Percentiles rank a stretch among this genome's conserved stretches.
These are phyloP conservation scores for Prunella fulvescens DNA, from an alignment of 2,113 vertebrate species.

Conservation along the genomic window DNA sequence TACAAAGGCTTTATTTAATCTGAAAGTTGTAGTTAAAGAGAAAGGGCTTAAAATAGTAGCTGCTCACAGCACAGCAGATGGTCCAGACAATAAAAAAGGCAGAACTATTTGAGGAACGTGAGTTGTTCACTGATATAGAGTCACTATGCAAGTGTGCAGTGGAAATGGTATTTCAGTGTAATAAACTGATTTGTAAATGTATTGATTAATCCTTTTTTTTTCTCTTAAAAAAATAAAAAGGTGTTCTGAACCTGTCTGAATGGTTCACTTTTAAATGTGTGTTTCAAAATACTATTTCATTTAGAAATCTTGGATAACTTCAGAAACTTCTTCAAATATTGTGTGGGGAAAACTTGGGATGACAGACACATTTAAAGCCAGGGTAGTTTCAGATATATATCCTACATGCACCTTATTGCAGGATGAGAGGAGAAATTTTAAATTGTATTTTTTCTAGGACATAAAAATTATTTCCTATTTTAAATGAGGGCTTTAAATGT, in stretches of 20 bases:
- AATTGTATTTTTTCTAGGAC: background rate
- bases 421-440: background rate
- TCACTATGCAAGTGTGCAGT: background rate
- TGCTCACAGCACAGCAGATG: conserved; percentile 47
- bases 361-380: background rate
- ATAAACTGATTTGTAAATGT: background rate
- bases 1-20: conserved; percentile 57
- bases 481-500: background rate
- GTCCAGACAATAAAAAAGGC: conserved; percentile 46
- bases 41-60: conserved; percentile 47
- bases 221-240: background rate
- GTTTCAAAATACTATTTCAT: background rate
- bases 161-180: background rate
- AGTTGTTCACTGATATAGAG: conserved; percentile 2
- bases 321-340: background rate
- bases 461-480: background rate
- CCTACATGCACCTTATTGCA: background rate
- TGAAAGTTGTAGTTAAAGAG: conserved; percentile 32
- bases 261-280: background rate
- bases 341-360: background rate
- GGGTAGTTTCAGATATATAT: background rate
- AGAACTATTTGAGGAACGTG: conserved; percentile 43
- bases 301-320: background rate
- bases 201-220: background rate
- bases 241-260: background rate